A percentile compares a stretch with the other conserved stretches of the same genome.
Conservation (phyloP, 2,113 vertebrate species). For the Cichladusa arquata region DNA sequence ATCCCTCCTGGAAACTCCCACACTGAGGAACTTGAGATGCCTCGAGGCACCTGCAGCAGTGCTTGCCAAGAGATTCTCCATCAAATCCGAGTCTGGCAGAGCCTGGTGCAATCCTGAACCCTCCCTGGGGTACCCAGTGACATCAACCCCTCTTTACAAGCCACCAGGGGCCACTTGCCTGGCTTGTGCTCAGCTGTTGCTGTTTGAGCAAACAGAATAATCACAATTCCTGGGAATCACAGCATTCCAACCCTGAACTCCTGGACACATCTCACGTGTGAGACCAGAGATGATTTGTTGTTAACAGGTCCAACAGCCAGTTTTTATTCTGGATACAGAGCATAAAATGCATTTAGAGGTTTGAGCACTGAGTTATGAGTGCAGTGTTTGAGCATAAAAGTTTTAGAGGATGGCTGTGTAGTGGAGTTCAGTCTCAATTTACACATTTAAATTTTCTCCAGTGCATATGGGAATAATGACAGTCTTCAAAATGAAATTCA, state of each 20-base stretch:
- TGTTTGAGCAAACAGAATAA: neutral
- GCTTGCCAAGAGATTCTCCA: neutral
- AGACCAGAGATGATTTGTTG: neutral
- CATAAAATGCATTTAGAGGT: neutral
- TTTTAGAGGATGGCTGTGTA: neutral
- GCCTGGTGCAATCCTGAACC: neutral
- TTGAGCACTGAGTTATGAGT: neutral
- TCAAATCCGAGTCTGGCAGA: neutral
- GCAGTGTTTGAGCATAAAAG: neutral
- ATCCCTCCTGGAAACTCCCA: neutral
- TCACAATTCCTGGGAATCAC: neutral
- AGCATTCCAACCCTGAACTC: neutral
- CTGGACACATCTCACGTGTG: neutral
- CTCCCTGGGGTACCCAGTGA: neutral
- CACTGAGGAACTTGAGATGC: neutral
- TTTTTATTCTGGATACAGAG: neutral
- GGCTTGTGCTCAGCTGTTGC: neutral
- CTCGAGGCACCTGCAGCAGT: neutral
- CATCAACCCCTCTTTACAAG: neutral
- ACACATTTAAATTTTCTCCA: neutral
- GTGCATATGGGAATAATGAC: neutral
- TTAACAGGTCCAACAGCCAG: neutral
- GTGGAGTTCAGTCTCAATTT: neutral
- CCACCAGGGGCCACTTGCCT: neutral
- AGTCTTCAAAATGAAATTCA: neutral